These are phyloP conservation scores for Charaxes varanes DNA, from an alignment of 1,140 invertebrate genomes.

Conservation along the genomic window DNA sequence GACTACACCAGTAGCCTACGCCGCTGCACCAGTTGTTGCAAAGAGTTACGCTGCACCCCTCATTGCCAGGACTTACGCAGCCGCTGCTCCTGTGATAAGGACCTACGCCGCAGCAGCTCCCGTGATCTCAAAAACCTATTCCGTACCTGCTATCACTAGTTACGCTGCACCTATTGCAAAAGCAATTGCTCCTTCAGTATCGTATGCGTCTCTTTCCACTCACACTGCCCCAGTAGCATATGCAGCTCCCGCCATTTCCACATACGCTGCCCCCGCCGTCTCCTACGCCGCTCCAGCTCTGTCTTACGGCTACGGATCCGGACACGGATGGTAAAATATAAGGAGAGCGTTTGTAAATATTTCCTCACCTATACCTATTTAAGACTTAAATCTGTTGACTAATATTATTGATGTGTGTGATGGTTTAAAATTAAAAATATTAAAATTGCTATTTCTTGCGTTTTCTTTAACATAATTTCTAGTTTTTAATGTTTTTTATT, in stretches of 20 bases:
- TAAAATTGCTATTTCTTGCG: no score
- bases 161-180: conserved; percentile 27
- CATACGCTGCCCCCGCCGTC: no score
- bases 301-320: conserved; percentile 21
- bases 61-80: conserved; percentile 21
- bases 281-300: conserved; percentile 27
- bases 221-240: conserved; percentile 24
- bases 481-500: no score
- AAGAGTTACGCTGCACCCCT: conserved; percentile 28
- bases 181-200: conserved; percentile 19
- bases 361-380: conserved; percentile 1
- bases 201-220: conserved; percentile 21
- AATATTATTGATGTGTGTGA: conserved; percentile 13
- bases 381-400: conserved; percentile 15
- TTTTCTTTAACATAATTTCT: no score
- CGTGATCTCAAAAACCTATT: conserved; percentile 16
- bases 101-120: conserved; percentile 29
- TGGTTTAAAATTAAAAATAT: conserved; percentile 15
- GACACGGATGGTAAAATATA: conserved; percentile 25
- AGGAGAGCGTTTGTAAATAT: conserved; percentile 13
- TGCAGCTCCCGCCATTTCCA: conserved; percentile 29
- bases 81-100: conserved; percentile 24
- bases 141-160: conserved; percentile 21
- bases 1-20: conserved; percentile 18
- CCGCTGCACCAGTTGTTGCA: conserved; percentile 27